phyloP scores from a whole-genome alignment of 2,113 vertebrate genomes.

The Myrmecobius fasciatus region DNA sequence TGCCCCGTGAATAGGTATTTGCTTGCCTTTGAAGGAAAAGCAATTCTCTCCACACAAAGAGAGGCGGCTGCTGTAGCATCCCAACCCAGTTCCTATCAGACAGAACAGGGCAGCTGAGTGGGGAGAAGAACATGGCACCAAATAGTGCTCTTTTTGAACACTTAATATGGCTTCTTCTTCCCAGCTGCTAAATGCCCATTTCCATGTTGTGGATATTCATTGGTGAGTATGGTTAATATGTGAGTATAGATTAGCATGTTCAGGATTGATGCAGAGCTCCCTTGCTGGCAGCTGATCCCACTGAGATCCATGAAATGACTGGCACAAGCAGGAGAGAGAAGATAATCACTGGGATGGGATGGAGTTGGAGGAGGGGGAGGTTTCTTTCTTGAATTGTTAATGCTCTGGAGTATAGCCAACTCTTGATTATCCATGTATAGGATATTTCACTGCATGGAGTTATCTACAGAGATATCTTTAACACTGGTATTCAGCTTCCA shows the following conservation, averaged over 20 bases:
- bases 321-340: slow-evolving; percentile 17
- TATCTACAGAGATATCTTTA: slow-evolving; percentile 38
- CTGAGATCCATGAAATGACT: slow-evolving; percentile 69
- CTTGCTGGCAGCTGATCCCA: slow-evolving; percentile 63
- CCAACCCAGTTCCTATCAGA: not conserved
- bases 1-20: not conserved
- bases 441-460: slow-evolving; percentile 11
- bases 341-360: slow-evolving; percentile 17
- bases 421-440: slow-evolving; percentile 48
- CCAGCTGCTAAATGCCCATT: slow-evolving; percentile 57
- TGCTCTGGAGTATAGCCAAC: slow-evolving; percentile 45
- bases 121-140: slow-evolving; percentile 36
- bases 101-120: slow-evolving; percentile 28
- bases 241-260: slow-evolving; percentile 67
- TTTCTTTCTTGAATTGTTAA: slow-evolving; percentile 57
- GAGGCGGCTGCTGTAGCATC: not conserved
- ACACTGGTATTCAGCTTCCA: slow-evolving; percentile 11
- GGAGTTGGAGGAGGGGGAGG: not conserved
- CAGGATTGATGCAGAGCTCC: slow-evolving; percentile 65
- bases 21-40: slow-evolving; percentile 16
- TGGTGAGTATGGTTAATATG: slow-evolving; percentile 35
- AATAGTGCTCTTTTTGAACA: slow-evolving; percentile 32
- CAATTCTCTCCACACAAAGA: not conserved
- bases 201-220: slow-evolving; percentile 59
- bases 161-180: slow-evolving; percentile 47